Conservation (phyloP, 1,140 invertebrate species). For the Psix sp. region DNA sequence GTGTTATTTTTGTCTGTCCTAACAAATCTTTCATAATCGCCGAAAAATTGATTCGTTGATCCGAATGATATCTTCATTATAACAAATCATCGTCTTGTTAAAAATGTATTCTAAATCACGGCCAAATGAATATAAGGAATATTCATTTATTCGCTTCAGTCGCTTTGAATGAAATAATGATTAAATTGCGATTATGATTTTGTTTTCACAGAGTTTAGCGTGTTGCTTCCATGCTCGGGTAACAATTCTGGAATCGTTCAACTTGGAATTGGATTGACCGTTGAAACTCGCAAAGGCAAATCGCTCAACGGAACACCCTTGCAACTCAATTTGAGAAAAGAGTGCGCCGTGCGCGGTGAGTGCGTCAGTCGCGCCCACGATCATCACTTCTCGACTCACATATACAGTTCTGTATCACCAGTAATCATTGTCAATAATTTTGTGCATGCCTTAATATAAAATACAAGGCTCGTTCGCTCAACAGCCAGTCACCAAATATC, state of each 20-base stretch:
- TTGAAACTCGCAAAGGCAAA: constrained; percentile 85
- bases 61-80: too few relatives aligned
- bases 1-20: too few relatives aligned
- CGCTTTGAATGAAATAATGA: too few relatives aligned
- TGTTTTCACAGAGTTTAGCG: constrained; percentile 88
- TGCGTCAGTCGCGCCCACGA: constrained; percentile 74
- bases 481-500: neutral
- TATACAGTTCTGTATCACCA: constrained; percentile 75
- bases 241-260: constrained; percentile 92
- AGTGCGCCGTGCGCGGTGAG: constrained; percentile 94
- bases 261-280: constrained; percentile 91
- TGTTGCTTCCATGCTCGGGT: constrained; percentile 92
- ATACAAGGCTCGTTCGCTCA: constrained; percentile 31
- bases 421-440: constrained; percentile 67
- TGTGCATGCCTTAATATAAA: constrained; percentile 53
- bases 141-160: neutral
- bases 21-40: too few relatives aligned
- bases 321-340: constrained; percentile 92
- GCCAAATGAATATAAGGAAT: too few relatives aligned
- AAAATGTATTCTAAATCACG: too few relatives aligned
- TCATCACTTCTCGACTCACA: constrained; percentile 71
- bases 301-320: constrained; percentile 92
- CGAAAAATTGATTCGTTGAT: too few relatives aligned
- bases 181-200: neutral
- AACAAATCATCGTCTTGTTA: too few relatives aligned